Evolutionary conservation across 2,888 invertebrate species (phyloP), one percentile per base, ranked within the genome.

Genomic region (Cybosia mesomella): DNA sequence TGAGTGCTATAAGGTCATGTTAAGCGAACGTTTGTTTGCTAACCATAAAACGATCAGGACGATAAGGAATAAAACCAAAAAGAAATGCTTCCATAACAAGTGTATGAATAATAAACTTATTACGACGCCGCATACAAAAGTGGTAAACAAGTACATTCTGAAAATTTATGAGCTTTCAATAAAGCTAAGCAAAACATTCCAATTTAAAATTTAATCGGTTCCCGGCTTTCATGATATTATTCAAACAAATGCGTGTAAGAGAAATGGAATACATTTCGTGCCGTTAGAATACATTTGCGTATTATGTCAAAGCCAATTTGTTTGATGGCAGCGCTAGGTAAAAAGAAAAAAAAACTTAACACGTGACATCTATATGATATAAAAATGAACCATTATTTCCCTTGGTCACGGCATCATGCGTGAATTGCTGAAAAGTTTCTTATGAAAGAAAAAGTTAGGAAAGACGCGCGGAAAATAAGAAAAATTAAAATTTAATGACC

Each of bases 91-190:
- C 64, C 68, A 76, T 70, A 65, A 69, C 77, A 68, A 79, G 68
- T 76, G 74, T 73, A 79, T 80, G 76, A 77, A 82, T 82, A 83
- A 74, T 77, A 82, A 80, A 83, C 76, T 73, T 69, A 68, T 78
- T 73, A 73, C 68, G 70, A 73, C 67, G 68, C 70, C 66, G 63
- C 62, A 64, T 71, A 73, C 73, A 28, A 8, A 59, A 62, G 34
- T 54, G 62, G 53, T 81, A 85, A 84, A 84, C 81, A 83, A 74
- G 66, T 64, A 75, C 65, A 77, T 82, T 78, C 64, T 67, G 64
- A 73, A 82, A 67, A 69, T 64, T 77, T 75, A 78, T 80, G 63
- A 62, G 73, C 70, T 76, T 80, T 67, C 77, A 78, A 78, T 80
- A 75, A 67, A 76, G 70, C 72, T 76, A 75, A 72, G 67, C 60